Conservation (phyloP, 2,888 invertebrate species). For the Aspidiotus destructor region DNA sequence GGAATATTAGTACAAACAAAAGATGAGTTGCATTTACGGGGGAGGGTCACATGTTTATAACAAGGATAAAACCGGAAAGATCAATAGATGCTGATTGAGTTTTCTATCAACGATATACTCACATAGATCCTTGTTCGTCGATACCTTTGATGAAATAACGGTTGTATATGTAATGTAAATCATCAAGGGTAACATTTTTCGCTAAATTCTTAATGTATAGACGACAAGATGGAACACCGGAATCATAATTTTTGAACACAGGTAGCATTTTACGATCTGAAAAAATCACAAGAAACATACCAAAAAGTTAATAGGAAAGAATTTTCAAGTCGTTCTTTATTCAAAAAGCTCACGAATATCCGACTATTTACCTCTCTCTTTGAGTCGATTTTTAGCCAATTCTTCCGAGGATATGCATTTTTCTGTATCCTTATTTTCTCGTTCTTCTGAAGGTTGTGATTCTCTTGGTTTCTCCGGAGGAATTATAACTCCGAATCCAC, state of each 20-base stretch:
- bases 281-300: slow-evolving; percentile 29
- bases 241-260: slow-evolving; percentile 76
- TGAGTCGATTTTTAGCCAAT: slow-evolving; percentile 57
- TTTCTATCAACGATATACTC: slow-evolving; percentile 34
- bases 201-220: slow-evolving; percentile 88
- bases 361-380: slow-evolving; percentile 47
- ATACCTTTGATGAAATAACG: slow-evolving; percentile 50
- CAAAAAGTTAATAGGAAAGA: slow-evolving; percentile 4
- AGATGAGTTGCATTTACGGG: background rate
- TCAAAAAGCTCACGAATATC: background rate
- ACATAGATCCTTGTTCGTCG: slow-evolving; percentile 42
- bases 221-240: slow-evolving; percentile 69
- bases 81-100: background rate
- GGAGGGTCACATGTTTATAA: background rate
- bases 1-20: background rate
- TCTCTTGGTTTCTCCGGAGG: slow-evolving; percentile 39
- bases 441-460: slow-evolving; percentile 35
- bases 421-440: slow-evolving; percentile 38
- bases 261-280: slow-evolving; percentile 60
- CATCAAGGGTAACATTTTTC: slow-evolving; percentile 64
- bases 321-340: background rate
- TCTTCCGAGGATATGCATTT: slow-evolving; percentile 53
- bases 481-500: slow-evolving; percentile 40
- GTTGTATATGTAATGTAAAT: slow-evolving; percentile 65
- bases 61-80: background rate